Base-by-base conservation (phyloP, 2,113 vertebrate species). In the Hippopotamus amphibius region DNA sequence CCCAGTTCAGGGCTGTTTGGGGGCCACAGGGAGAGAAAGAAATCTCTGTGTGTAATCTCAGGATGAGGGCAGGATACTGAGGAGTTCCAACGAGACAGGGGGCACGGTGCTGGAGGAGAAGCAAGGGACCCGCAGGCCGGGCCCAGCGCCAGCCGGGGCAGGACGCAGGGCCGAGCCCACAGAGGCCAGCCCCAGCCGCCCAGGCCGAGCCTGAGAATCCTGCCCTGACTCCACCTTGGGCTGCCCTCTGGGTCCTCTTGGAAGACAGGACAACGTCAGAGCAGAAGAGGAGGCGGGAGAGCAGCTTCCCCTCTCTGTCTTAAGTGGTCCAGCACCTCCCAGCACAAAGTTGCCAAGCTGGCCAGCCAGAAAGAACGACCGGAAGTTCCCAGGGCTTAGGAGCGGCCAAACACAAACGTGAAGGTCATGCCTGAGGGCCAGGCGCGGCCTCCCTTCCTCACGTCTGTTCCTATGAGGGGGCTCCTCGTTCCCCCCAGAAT, bases 391-490 rank as follows among this genome's bases (percentile, higher is more conserved):
- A 63, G 93, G 90, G 69, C 53, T 63, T 33, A n/a, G 63, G 21
- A 74, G 71, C n/a, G 16, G 0, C 71, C 24, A 33, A 84, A 11
- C 71, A 68, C 76, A 68, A 77, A 80, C 21, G 65, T 91, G 97
- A 95, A 63, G 66, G 91, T 72, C 93, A 90, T 13, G 61, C 57
- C 50, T 76, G 77, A 82, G 63, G 57, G 55, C 65, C 80, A 93
- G 84, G 69, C n/a, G 1, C 3, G 19, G 79, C 50, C 46, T 50
- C 46, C 80, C 72, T 85, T 93, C 72, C 69, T 96, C 50, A 71
- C 7, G 24, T 76, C 92, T 50, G 43, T 43, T 83, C 72, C 90
- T 10, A 26, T 46, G 63, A 79, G 93, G 84, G 30, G 59, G 65
- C 66, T 37, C 37, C 90, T 92, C 59, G 5, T 41, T 83, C 46